Evolutionary conservation across 2,797 vertebrate genomes (phyloP).

Genomic region (Alauda arvensis): DNA sequence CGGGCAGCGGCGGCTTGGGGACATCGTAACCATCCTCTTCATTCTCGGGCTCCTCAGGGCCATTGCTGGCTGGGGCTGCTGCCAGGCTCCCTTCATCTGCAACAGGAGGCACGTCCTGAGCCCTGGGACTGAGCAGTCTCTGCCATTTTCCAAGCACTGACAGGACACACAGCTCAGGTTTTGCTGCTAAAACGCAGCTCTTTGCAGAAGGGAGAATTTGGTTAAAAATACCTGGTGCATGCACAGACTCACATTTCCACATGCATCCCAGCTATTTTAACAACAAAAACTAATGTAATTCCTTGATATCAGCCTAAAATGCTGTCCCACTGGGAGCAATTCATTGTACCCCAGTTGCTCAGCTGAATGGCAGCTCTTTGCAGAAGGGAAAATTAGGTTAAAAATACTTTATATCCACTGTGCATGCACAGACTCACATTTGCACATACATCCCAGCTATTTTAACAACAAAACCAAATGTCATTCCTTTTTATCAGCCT

Average conservation of each 20-base stretch:
- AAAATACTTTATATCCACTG: background rate
- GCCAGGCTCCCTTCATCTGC: slow-evolving; percentile 60
- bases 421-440: background rate
- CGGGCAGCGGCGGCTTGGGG: slow-evolving; percentile 81
- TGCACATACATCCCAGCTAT: background rate
- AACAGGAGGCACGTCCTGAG: background rate
- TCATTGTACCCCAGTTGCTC: too few relatives aligned
- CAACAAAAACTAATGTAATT: too few relatives aligned
- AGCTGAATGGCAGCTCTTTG: background rate
- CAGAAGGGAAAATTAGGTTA: background rate
- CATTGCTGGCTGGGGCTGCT: slow-evolving; percentile 33
- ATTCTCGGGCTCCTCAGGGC: slow-evolving; percentile 75
- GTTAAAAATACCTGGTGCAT: too few relatives aligned
- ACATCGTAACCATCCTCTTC: slow-evolving; percentile 88
- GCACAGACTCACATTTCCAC: too few relatives aligned
- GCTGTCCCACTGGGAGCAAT: too few relatives aligned
- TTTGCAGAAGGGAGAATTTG: too few relatives aligned
- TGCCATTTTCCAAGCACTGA: background rate
- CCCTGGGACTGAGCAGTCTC: background rate
- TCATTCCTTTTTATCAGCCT: background rate
- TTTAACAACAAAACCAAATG: background rate
- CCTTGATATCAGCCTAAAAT: too few relatives aligned
- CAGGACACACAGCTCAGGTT: background rate
- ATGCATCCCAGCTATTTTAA: too few relatives aligned
- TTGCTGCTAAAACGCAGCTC: background rate